Evolutionary conservation across 2,113 vertebrate genomes (phyloP), one percentile per base, ranked within the genome.

Genomic region (Thryonomys swinderianus): DNA sequence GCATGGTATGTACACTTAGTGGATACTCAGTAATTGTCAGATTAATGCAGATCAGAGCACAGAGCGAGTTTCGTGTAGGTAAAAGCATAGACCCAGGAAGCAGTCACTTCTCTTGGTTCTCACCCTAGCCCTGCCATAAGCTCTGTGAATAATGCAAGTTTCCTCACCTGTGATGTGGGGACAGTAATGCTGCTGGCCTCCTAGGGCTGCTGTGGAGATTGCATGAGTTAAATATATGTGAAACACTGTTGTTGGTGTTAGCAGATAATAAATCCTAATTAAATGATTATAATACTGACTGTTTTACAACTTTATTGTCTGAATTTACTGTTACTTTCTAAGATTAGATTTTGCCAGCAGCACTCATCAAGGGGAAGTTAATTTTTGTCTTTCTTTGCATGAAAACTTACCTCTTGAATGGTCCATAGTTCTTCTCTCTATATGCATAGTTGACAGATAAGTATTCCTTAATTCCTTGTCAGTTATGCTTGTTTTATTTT

Each of bases 1-100:
- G 88, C 67, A 85, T 93, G 78, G 55, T 10, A 1, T 83, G n/a
- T 97, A 76, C 90, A 90, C 53, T n/a, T 40, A 69, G 90, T 74
- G 51, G 79, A 90, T 95, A 78, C 66, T 93, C 17, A 17, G 84
- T 93, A 94, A 96, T 95, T 92, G 78, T 95, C 6, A 0, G 83
- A 94, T 96, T 82, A 94, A 83, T 91, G 27, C 59, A 90, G 84
- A 96, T 96, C 76, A 62, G 42, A 94, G 81, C 71, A 27, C 40
- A 80, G 74, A 96, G 66, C 55, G 78, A 66, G 59, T 78, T 85
- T 93, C 81, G 14, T 53, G 17, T 71, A 73, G 13, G 48, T 73
- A 48, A 89, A 94, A 94, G 74, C 64, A 30, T 23, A 84, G 59
- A 62, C 32, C 59, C 10, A 1, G 53, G 51, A 74, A 20, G 57